phyloP scores from a whole-genome alignment of 2,797 vertebrate genomes.

The Neosilurus hyrtlii region DNA sequence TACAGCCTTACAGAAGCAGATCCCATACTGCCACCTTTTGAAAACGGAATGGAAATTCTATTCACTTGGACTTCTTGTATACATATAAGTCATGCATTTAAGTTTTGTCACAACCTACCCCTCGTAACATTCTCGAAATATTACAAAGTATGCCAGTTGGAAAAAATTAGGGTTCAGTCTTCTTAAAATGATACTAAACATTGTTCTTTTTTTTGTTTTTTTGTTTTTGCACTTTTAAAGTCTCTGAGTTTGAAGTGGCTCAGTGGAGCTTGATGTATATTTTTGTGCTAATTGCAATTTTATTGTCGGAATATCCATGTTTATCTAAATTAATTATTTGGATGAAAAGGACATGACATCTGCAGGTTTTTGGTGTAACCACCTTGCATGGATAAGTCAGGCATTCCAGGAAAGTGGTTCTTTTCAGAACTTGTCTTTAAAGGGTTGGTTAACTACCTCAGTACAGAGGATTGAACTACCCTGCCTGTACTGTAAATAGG shows the following conservation, averaged over 20 bases:
- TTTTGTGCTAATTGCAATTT: constrained; percentile 82
- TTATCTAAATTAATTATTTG: constrained; percentile 79
- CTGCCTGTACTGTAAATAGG: constrained; percentile 99
- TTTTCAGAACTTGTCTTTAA: constrained; percentile 99
- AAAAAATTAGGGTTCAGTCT: constrained; percentile 45
- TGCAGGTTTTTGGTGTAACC: constrained; percentile 99
- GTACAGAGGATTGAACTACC: constrained; percentile 99
- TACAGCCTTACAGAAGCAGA: constrained; percentile 95
- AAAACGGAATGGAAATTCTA: constrained; percentile 47
- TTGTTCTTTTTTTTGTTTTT: constrained; percentile 39
- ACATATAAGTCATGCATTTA: constrained; percentile 43
- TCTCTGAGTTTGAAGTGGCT: constrained; percentile 85
- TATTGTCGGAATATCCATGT: constrained; percentile 82
- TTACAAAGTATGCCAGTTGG: constrained; percentile 41
- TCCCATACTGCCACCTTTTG: constrained; percentile 57
- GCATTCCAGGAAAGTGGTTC: constrained; percentile 99
- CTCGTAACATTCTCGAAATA: constrained; percentile 38
- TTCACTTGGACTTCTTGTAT: constrained; percentile 46
- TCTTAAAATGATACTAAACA: constrained; percentile 47
- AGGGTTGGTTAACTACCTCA: constrained; percentile 99
- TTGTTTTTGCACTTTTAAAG: constrained; percentile 72
- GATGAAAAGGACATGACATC: constrained; percentile 79
- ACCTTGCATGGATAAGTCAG: constrained; percentile 99
- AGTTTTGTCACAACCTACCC: constrained; percentile 25
- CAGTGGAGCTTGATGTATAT: constrained; percentile 85